Base-by-base conservation (phyloP, 2,888 invertebrate species). In the Agriopis leucophaearia region DNA sequence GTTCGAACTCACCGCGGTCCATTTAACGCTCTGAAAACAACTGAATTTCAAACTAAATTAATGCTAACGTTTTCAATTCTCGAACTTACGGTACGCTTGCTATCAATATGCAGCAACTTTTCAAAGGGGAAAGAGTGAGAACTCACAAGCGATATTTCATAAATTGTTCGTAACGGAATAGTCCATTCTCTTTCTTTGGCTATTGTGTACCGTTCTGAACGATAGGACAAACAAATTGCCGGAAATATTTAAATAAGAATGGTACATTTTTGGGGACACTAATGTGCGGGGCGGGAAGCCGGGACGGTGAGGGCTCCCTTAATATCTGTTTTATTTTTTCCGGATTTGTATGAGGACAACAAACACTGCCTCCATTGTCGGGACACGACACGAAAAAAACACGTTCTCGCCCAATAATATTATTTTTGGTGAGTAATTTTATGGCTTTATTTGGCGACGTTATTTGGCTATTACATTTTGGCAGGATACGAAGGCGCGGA, bases 181-280 rank as follows among this genome's bases (percentile, higher is more conserved):
- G 80, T 79, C 78, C 73, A 78, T 84, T 80, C 79, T 81, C 75
- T 80, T 79, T 79, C 80, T 81, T 80, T 80, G 81, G 81, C 82
- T 83, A 84, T 83, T 88, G 81, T 83, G 80, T 82, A 82, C 82
- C 80, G 79, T 84, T 85, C 82, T 85, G 84, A 88, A 88, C 84
- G 90, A 89, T 88, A 88, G 88, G 84, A 88, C 86, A 89, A 92
- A 92, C 91, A 91, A 93, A 92, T 91, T 90, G 89, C 88, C 88
- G 90, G 89, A 92, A 92, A 90, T 90, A 92, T 94, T 94, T 93
- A 91, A 92, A 92, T 93, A 90, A 91, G 88, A 94, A 92, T 91
- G 89, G 90, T 83, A 86, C 85, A 85, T 89, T 91, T 88, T 87
- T 79, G 82, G 86, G 88, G 85, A 83, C 87, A 91, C 91, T 92